Percentiles rank a stretch among this genome's conserved stretches.
phyloP scores from a whole-genome alignment of 2,797 vertebrate species.

The Pogoniulus pusillus region DNA sequence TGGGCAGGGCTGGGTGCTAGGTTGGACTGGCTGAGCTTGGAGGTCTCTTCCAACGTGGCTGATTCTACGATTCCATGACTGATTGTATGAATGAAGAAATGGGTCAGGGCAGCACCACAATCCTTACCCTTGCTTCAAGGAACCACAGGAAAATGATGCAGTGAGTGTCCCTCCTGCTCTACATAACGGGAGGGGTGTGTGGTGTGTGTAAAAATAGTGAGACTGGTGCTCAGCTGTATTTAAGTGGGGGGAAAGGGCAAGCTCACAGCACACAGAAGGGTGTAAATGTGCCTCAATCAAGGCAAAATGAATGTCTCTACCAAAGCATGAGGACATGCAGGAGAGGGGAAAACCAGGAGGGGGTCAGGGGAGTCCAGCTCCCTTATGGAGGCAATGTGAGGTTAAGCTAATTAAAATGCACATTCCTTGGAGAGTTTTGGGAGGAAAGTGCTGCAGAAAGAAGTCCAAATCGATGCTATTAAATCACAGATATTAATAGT shows the following conservation, averaged over 20 bases:
- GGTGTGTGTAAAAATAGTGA: background rate
- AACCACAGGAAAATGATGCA: accelerated
- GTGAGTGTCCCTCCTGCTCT: background rate
- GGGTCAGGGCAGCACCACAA: background rate
- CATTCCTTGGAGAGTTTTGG: background rate
- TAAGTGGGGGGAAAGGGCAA: background rate
- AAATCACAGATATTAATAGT: background rate
- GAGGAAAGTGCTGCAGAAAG: background rate
- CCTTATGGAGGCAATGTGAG: background rate
- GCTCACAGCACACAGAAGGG: background rate
- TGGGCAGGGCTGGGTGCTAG: no score
- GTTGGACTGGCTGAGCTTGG: no score
- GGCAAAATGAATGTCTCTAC: background rate
- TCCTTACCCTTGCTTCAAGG: background rate
- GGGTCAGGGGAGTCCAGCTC: background rate
- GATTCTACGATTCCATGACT: no score
- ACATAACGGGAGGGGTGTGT: no score
- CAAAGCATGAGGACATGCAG: background rate
- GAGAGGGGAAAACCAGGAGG: background rate
- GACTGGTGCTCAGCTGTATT: background rate
- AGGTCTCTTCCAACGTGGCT: no score
- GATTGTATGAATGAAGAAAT: background rate
- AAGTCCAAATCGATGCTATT: background rate
- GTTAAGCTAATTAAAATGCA: slow-evolving; percentile 29
- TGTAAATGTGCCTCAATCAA: background rate